Conservation (phyloP, 2,797 vertebrate genomes). For the Acridotheres tristis region DNA sequence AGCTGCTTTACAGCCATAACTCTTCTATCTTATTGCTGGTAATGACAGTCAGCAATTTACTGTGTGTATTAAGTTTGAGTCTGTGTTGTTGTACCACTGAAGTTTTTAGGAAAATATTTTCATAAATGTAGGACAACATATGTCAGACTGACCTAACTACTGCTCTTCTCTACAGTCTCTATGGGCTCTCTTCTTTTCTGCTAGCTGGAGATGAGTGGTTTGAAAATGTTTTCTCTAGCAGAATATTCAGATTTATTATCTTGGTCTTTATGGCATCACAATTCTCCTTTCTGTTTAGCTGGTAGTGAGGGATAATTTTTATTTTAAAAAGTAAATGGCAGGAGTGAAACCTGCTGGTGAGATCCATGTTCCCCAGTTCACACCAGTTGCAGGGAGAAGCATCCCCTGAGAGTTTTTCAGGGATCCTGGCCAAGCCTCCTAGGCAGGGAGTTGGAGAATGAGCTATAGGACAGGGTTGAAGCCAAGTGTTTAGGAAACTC, state of each 20-base stretch:
- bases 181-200: background rate
- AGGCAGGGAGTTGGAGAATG: fast-evolving
- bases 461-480: background rate
- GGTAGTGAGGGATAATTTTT: background rate
- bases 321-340: background rate
- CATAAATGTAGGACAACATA: background rate
- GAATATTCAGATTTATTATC: background rate
- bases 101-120: slow-evolving; percentile 28
- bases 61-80: background rate
- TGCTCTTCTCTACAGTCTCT: background rate
- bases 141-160: background rate
- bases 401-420: background rate
- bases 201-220: background rate
- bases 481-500: background rate
- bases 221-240: background rate
- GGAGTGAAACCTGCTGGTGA: background rate
- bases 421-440: background rate
- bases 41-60: slow-evolving; percentile 7
- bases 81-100: background rate
- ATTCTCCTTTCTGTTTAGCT: background rate
- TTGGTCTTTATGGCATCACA: background rate
- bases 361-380: background rate
- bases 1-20: slow-evolving; percentile 5
- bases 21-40: background rate
- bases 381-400: background rate